Evolutionary conservation across 2,113 vertebrate genomes (phyloP).

Genomic region (Thomomys bottae): DNA sequence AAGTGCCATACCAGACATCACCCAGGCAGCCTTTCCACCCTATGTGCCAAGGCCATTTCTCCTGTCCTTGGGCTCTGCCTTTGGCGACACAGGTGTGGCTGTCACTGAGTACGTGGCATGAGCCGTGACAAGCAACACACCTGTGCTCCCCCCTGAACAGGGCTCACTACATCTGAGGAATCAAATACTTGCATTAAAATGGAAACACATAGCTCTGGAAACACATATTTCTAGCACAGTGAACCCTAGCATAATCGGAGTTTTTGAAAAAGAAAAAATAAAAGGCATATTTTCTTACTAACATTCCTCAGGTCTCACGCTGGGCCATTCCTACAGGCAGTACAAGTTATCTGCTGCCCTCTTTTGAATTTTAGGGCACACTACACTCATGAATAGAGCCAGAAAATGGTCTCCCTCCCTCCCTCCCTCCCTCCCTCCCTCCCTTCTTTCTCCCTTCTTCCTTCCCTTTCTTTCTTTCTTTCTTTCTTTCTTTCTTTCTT

Average conservation of each 20-base stretch:
- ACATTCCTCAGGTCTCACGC: constrained; percentile 42
- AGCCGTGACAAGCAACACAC: not conserved
- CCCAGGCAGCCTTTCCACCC: not conserved
- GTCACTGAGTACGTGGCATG: rapidly evolving
- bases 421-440: no score
- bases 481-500: no score
- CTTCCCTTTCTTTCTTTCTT: no score
- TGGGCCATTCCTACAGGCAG: constrained; percentile 62
- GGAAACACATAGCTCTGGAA: constrained; percentile 23
- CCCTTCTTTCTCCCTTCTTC: no score
- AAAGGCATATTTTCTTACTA: constrained; percentile 54
- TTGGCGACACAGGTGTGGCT: not conserved
- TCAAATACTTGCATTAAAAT: constrained; percentile 50
- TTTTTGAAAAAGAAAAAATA: constrained; percentile 30
- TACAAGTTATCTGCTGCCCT: constrained; percentile 87
- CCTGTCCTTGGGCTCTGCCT: not conserved
- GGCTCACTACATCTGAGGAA: not conserved
- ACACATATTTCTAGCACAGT: constrained; percentile 20
- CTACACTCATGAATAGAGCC: constrained; percentile 72
- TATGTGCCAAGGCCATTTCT: rapidly evolving
- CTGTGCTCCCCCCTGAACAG: not conserved
- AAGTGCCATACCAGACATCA: not conserved
- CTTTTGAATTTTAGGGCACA: constrained; percentile 83
- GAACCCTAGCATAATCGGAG: not conserved
- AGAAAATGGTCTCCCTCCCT: not conserved